Percentiles rank a stretch among this genome's conserved stretches.
These are phyloP conservation scores for Pterocles burchelli DNA, from an alignment of 2,113 vertebrate species.

Conservation along the genomic window DNA sequence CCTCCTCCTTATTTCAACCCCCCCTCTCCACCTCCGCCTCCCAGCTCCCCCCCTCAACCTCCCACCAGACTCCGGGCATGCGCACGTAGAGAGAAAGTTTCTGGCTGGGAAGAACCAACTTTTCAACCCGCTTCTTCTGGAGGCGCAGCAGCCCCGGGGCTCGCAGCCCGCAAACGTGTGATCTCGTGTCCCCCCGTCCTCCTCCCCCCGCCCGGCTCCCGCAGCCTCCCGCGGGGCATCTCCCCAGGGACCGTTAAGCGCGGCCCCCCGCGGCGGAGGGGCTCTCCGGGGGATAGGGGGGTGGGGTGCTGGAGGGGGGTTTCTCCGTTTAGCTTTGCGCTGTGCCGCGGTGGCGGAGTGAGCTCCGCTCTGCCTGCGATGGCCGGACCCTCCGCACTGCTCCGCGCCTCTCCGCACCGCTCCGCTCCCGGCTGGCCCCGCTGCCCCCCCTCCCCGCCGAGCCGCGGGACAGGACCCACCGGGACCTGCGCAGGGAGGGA, in stretches of 20 bases:
- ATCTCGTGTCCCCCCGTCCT: background rate
- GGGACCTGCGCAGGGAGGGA: background rate
- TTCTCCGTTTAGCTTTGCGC: no score
- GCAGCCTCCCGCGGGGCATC: background rate
- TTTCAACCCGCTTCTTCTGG: conserved; percentile 33
- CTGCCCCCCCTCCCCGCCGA: background rate
- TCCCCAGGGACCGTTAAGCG: no score
- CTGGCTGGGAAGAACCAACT: conserved; percentile 55
- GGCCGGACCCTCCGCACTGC: background rate
- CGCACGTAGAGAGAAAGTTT: conserved; percentile 73
- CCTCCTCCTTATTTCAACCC: conserved; percentile 91
- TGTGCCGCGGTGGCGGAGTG: background rate
- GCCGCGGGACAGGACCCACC: background rate
- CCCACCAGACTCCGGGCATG: conserved; percentile 65
- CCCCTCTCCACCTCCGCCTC: conserved; percentile 73
- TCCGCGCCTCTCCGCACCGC: no score
- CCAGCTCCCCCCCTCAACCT: conserved; percentile 47
- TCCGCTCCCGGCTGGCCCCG: background rate
- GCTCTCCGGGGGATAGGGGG: no score
- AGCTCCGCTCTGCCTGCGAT: background rate
- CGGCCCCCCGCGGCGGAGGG: background rate
- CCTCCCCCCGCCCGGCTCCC: background rate
- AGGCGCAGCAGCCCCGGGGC: conserved; percentile 8
- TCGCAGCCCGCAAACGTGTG: background rate
- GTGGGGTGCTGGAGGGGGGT: no score